These are phyloP conservation scores for Petrocephalus microphthalmus DNA, from an alignment of 2,113 vertebrate genomes.

Conservation along the genomic window DNA sequence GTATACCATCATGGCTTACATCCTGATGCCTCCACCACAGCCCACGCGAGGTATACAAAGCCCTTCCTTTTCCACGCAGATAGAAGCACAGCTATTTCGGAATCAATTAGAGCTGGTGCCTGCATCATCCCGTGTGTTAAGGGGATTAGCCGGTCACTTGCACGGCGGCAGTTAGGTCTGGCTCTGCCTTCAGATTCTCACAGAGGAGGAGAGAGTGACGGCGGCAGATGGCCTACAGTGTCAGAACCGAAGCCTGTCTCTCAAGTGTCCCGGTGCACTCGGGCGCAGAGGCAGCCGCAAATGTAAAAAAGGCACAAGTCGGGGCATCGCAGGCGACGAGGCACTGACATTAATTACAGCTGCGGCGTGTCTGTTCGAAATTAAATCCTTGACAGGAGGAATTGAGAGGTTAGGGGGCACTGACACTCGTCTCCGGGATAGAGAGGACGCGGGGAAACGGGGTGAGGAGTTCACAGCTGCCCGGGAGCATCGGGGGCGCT, in stretches of 20 bases:
- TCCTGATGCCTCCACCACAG: conserved; percentile 62
- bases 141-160: conserved; percentile 75
- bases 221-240: conserved; percentile 80
- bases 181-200: conserved; percentile 57
- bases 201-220: conserved; percentile 56
- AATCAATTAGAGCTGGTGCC: conserved; percentile 86
- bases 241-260: conserved; percentile 46
- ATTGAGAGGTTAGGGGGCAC: conserved; percentile 49
- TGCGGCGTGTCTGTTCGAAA: conserved; percentile 11
- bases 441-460: conserved; percentile 16
- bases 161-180: conserved; percentile 64
- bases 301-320: conserved; percentile 13
- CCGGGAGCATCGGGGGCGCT: conserved; percentile 42
- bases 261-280: conserved; percentile 14
- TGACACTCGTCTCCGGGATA: conserved; percentile 52
- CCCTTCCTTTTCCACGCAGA: conserved; percentile 74
- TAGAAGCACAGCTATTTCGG: conserved; percentile 66
- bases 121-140: conserved; percentile 70
- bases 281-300: neutral
- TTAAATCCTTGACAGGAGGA: conserved; percentile 29
- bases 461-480: conserved; percentile 61
- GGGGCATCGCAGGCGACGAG: neutral
- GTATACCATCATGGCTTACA: conserved; percentile 69
- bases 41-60: conserved; percentile 70
- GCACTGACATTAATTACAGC: neutral